Evolutionary conservation across 2,888 invertebrate species (phyloP), one percentile per base, ranked within the genome.

Genomic region (Pinctada fucata): DNA sequence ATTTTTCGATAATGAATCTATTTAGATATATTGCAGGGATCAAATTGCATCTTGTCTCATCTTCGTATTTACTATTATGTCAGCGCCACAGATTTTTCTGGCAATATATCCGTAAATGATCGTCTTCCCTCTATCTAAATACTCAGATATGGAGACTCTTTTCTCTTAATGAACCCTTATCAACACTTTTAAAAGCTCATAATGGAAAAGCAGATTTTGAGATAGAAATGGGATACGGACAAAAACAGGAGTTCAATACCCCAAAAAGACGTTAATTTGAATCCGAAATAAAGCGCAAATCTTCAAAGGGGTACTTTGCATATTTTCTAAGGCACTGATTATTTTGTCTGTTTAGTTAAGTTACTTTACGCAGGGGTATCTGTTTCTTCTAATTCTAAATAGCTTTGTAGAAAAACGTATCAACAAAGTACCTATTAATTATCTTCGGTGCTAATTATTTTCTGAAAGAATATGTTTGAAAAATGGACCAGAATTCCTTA

Each of bases 291-390:
- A 58, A 58, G 58, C 58, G 13, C 58, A 58, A 58, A 58, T 58
- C 58, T 58, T 58, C 58, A 58, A 58, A 58, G 58, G 13, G 58
- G 58, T 58, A 58, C 58, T 58, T 58, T 58, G 58, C 58, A 58
- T 58, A 58, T 58, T 58, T 58, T 13, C 6, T 6, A 10, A 10
- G 6, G 58, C 58, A 58, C 13, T 58, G 58, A 58, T 58, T 58
- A 58, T 58, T 58, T 58, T 58, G 58, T 58, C 58, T 58, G 6
- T 58, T 58, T 6, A 58, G 58, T 58, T 58, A 10, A 13, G 58
- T 58, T 58, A 58, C 58, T 58, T 58, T 58, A 13, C 58, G 58
- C 58, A 58, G 58, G 58, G 58, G 13, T 58, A 58, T 58, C 58
- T 58, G 13, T 58, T 58, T 58, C 58, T 58, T 58, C 8, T 10